phyloP scores from a whole-genome alignment of 2,888 invertebrate species.

The Zygothrica quintamaculata region DNA sequence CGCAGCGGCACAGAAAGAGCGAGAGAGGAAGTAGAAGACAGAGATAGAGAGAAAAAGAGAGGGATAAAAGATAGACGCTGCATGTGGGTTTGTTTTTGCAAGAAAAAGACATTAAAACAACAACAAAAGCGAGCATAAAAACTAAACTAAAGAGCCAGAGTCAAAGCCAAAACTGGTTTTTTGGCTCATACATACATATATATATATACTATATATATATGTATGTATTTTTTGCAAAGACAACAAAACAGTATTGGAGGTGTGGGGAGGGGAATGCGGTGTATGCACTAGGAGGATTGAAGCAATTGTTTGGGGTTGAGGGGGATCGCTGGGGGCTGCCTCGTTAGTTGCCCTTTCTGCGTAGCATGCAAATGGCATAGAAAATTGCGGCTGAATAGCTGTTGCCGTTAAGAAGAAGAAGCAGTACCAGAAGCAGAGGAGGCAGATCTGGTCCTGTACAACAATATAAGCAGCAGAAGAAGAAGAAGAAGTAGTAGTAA shows the following conservation, averaged over 20 bases:
- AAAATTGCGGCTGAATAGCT: slow-evolving; percentile 40
- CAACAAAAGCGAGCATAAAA: slow-evolving; percentile 28
- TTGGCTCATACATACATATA: slow-evolving; percentile 33
- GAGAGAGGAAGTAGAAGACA: background rate
- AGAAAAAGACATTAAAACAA: slow-evolving; percentile 58
- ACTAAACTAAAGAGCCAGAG: slow-evolving; percentile 45
- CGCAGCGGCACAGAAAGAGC: slow-evolving; percentile 14
- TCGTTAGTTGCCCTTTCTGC: slow-evolving; percentile 32
- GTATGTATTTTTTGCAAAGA: slow-evolving; percentile 48
- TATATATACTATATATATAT: too few species aligned
- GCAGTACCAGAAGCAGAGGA: too few species aligned
- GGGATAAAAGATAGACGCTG: slow-evolving; percentile 36
- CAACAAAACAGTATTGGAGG: too few species aligned
- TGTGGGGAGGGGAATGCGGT: too few species aligned
- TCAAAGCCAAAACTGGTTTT: slow-evolving; percentile 66
- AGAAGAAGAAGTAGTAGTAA: background rate
- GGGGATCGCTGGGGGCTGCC: background rate
- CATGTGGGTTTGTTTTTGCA: slow-evolving; percentile 74
- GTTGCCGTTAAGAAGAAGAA: slow-evolving; percentile 20
- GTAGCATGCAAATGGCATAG: slow-evolving; percentile 53
- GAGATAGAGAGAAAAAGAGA: slow-evolving; percentile 8
- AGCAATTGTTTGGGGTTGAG: background rate
- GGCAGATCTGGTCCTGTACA: background rate
- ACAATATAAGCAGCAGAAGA: background rate
- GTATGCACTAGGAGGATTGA: slow-evolving; percentile 2